Evolutionary conservation across 2,113 vertebrate species (phyloP).

Genomic region (Xiphophorus hellerii): DNA sequence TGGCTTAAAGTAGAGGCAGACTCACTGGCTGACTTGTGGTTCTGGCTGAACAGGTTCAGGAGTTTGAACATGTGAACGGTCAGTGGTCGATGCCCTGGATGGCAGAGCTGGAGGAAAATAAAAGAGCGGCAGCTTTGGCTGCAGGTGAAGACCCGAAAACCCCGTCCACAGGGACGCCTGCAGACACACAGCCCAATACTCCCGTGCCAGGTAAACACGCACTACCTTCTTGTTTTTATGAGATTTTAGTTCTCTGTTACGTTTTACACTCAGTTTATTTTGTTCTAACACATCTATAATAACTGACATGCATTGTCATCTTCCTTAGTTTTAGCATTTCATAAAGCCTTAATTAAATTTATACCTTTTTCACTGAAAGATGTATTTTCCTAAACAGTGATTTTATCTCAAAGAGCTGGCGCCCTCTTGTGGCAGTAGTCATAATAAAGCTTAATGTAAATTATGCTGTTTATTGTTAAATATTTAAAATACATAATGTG

Average conservation of each 20-base stretch:
- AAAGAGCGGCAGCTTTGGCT: conserved; percentile 87
- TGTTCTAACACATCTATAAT: not conserved
- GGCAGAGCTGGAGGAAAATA: conserved; percentile 95
- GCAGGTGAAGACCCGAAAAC: conserved; percentile 83
- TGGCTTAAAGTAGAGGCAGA: not conserved
- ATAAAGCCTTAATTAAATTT: not conserved
- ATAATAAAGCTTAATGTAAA: not conserved
- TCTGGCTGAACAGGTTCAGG: conserved; percentile 86
- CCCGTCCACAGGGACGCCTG: conserved; percentile 92
- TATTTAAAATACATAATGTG: not conserved
- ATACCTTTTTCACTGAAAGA: not conserved
- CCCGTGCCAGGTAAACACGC: conserved; percentile 83
- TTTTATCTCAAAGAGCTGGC: not conserved
- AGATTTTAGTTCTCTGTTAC: not conserved
- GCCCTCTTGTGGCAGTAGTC: conserved; percentile 29
- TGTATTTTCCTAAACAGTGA: not conserved
- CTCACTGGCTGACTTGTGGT: not conserved
- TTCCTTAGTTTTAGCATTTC: conserved; percentile 2
- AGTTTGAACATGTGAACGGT: conserved; percentile 98
- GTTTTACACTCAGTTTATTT: not conserved
- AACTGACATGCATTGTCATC: conserved; percentile 11
- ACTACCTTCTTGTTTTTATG: not conserved
- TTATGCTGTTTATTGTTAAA: no score
- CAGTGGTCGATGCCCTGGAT: conserved; percentile 99
- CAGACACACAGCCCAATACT: conserved; percentile 95